Evolutionary conservation across 1,140 invertebrate genomes (phyloP).

Genomic region (Drosophila arizonae): DNA sequence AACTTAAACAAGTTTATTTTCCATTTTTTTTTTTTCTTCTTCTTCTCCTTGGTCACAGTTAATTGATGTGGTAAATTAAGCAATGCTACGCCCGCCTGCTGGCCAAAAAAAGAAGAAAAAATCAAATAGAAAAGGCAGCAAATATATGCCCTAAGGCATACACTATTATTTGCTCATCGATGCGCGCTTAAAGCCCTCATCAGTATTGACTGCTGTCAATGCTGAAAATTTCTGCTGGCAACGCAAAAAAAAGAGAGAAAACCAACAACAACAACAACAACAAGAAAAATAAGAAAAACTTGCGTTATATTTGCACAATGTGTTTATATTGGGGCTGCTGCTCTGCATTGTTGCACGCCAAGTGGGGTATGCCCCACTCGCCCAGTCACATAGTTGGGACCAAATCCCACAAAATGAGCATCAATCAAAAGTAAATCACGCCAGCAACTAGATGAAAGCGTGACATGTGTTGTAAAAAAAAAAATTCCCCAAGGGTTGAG

Average conservation of each 20-base stretch:
- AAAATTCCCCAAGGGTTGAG: conserved; percentile 9
- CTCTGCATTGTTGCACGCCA: conserved; percentile 36
- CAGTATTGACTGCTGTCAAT: conserved; percentile 28
- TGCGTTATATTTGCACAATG: conserved; percentile 49
- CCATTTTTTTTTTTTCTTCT: background rate
- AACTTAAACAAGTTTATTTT: background rate
- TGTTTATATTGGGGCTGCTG: conserved; percentile 45
- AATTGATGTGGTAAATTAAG: conserved; percentile 10
- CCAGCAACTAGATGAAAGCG: conserved; percentile 34
- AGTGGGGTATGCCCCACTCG: background rate
- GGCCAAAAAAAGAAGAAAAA: background rate
- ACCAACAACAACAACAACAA: background rate
- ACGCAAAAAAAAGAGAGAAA: conserved; percentile 16
- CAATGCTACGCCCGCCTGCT: background rate
- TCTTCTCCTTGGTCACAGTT: background rate
- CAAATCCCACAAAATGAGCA: conserved; percentile 50
- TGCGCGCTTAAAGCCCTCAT: conserved; percentile 7
- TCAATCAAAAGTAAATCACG: conserved; percentile 48
- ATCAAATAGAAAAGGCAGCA: background rate
- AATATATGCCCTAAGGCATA: conserved; percentile 2
- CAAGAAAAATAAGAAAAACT: conserved; percentile 12
- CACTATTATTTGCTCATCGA: conserved; percentile 2
- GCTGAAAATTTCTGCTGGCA: conserved; percentile 35
- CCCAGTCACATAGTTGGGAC: conserved; percentile 32
- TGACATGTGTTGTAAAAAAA: conserved; percentile 11